phyloP scores from a whole-genome alignment of 2,888 invertebrate species.

The Tipula helvola region DNA sequence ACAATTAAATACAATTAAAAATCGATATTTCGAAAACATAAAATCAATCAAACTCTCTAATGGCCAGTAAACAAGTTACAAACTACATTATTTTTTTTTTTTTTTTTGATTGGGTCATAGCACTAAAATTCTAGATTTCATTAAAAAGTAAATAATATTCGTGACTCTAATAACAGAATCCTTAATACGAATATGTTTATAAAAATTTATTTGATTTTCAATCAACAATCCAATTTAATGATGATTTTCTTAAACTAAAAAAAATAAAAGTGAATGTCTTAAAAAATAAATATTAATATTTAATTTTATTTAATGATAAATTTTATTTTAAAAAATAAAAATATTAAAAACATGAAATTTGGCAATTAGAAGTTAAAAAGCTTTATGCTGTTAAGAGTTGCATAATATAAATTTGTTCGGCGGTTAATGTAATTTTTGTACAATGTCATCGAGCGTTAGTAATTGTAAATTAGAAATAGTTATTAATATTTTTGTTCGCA shows the following conservation, averaged over 20 bases:
- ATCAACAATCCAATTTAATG: not conserved
- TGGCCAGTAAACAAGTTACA: not conserved
- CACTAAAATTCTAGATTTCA: not conserved
- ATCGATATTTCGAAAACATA: not conserved
- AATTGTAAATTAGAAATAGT: not conserved
- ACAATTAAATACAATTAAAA: not conserved
- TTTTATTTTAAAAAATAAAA: not conserved
- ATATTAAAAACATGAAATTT: not conserved
- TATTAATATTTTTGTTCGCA: not conserved
- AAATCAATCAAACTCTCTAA: not conserved
- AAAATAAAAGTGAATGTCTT: not conserved
- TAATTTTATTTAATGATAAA: not conserved
- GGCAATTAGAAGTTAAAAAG: conserved; percentile 1
- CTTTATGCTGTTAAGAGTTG: not conserved
- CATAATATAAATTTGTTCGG: not conserved
- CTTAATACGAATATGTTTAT: not conserved
- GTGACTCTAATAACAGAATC: not conserved
- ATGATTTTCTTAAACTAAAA: not conserved
- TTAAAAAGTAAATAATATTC: not conserved
- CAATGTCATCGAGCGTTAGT: not conserved
- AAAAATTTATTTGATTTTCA: not conserved
- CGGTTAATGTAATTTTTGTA: not conserved
- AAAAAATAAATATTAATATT: not conserved
- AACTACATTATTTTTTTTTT: too few species aligned
- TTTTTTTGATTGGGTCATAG: not conserved